Evolutionary conservation across 2,888 invertebrate genomes (phyloP).

Genomic region (Clusia tigrina): DNA sequence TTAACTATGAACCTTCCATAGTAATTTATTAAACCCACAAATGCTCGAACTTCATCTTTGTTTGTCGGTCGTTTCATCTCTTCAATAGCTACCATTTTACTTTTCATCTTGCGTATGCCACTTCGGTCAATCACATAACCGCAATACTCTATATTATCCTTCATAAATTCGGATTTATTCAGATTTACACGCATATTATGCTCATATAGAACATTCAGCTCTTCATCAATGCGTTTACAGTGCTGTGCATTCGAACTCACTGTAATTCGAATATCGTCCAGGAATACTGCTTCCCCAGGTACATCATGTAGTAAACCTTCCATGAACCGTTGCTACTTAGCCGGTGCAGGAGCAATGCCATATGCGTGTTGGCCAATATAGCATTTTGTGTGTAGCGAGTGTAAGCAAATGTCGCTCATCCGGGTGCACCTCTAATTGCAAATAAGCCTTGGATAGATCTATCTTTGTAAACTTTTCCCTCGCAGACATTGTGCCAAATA

Average conservation of each 20-base stretch:
- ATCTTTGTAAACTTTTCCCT: too few relatives aligned
- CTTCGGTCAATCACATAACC: conserved; percentile 47
- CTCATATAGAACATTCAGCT: too few relatives aligned
- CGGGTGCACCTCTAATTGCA: too few relatives aligned
- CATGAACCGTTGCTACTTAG: not conserved
- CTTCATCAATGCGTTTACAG: not conserved
- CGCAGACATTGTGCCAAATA: not conserved
- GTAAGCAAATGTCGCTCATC: not conserved
- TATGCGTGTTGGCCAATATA: not conserved
- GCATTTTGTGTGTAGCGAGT: not conserved
- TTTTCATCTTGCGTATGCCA: conserved; percentile 48
- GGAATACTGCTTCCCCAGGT: not conserved
- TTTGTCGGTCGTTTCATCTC: conserved; percentile 41
- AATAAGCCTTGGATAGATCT: too few relatives aligned
- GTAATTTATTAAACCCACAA: conserved; percentile 47
- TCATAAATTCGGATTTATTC: not conserved
- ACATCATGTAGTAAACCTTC: not conserved
- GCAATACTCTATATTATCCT: conserved; percentile 45
- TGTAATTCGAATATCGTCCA: too few relatives aligned
- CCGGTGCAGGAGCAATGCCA: not conserved
- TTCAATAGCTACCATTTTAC: conserved; percentile 49
- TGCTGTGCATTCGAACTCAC: too few relatives aligned
- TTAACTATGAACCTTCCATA: conserved; percentile 52
- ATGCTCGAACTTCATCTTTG: conserved; percentile 43
- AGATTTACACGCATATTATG: not conserved